These are phyloP conservation scores for Corythornis madagascariensis DNA, from an alignment of 2,113 vertebrate genomes.

Conservation along the genomic window DNA sequence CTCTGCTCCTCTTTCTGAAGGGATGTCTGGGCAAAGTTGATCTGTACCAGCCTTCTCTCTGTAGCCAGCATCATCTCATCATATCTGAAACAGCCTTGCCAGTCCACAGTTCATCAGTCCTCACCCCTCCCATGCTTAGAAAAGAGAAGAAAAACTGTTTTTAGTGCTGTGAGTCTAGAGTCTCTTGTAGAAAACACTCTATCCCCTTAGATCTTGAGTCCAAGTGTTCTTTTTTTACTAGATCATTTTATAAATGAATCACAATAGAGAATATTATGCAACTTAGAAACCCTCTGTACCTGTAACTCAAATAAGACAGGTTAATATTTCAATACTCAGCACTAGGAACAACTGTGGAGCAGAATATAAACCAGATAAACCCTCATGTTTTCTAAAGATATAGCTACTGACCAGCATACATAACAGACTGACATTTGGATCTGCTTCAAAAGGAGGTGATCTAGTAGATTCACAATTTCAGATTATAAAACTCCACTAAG, in stretches of 20 bases:
- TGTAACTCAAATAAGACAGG: background rate
- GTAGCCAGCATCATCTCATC: background rate
- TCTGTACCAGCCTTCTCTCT: background rate
- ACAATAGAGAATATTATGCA: background rate
- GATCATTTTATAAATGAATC: background rate
- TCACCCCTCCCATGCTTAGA: background rate
- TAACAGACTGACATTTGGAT: background rate
- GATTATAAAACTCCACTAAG: background rate
- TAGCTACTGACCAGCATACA: background rate
- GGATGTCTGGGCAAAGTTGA: fast-evolving
- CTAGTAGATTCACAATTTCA: background rate
- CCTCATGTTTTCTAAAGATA: background rate
- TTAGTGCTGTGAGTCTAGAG: background rate
- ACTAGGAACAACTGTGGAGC: background rate
- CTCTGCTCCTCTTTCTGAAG: background rate
- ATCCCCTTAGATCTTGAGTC: background rate
- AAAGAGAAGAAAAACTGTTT: background rate
- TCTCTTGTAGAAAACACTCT: background rate
- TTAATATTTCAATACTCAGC: background rate
- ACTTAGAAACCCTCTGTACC: background rate
- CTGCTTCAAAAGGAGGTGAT: background rate
- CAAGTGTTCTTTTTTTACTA: background rate
- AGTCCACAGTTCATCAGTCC: background rate
- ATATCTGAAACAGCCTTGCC: background rate
- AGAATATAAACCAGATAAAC: background rate